Evolutionary conservation across 2,888 invertebrate species (phyloP), one percentile per base, ranked within the genome.

Genomic region (Folsomia manolachei): DNA sequence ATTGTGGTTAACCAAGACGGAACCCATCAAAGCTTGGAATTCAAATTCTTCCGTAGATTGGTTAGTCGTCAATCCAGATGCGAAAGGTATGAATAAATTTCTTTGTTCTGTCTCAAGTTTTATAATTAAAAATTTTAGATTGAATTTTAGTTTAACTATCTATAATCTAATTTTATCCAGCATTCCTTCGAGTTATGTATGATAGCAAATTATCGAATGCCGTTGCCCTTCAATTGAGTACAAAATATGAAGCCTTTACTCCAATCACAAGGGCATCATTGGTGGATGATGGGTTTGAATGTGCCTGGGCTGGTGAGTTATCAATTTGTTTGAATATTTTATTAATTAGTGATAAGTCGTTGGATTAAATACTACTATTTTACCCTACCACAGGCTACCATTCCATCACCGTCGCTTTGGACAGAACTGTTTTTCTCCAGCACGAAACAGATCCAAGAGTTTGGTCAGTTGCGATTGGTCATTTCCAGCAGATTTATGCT

Each of bases 251-350:
- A 4, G 63, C 64, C 11, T 69, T 80, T n/a, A 75, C 75, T 63
- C 61, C 73, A 7, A 19, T 74, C 7, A 72, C 72, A 11, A 70
- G 76, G 60, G 71, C 76, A 51, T 77, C 78, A 53, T 51, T 79
- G 0, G 70, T 80, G n/a, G 79, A 79, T 26, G 80, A 80, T 27
- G 73, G 75, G 51, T 77, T 79, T 71, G 71, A 75, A 27, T 61
- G 67, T 24, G 75, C 77, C 1, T 72, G 69, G 64, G 63, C 75
- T 25, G 72, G 80, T 78, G 72, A 52, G 74, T 4, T 9, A 39
- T 14, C 39, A 39, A 39, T 39, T 39, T 39, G 39, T n/a, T n/a
- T n/a, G n/a, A n/a, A n/a, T n/a, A n/a, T n/a, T n/a, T n/a, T n/a
- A n/a, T n/a, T n/a, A n/a, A n/a, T n/a, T 39, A 39, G 39, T 39